phyloP scores from a whole-genome alignment of 1,140 invertebrate species.

The Nebria ingens region DNA sequence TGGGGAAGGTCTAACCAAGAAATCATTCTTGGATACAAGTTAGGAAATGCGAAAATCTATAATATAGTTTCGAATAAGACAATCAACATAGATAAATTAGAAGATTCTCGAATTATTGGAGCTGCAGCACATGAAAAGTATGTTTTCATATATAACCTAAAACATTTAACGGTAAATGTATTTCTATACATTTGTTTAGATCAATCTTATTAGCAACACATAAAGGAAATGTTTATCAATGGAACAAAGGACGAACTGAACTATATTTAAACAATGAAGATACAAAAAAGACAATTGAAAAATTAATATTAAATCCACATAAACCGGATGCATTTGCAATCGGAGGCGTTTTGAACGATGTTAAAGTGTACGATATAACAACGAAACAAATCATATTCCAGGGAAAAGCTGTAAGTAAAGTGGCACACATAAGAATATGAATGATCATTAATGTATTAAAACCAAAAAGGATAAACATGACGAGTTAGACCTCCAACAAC shows the following conservation, averaged over 20 bases:
- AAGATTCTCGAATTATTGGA: slow-evolving; percentile 20
- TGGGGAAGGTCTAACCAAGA: slow-evolving; percentile 38
- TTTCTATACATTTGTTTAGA: slow-evolving; percentile 23
- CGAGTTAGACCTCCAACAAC: slow-evolving; percentile 29
- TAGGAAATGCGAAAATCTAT: slow-evolving; percentile 23
- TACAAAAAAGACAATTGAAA: slow-evolving; percentile 27
- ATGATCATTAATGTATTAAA: slow-evolving; percentile 3
- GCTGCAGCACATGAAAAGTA: slow-evolving; percentile 15
- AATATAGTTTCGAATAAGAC: slow-evolving; percentile 18
- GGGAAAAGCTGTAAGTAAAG: slow-evolving; percentile 49
- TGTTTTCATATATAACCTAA: slow-evolving; percentile 20
- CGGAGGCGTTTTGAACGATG: slow-evolving; percentile 56
- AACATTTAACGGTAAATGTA: slow-evolving; percentile 23
- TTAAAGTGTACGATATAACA: slow-evolving; percentile 63
- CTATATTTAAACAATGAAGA: slow-evolving; percentile 18
- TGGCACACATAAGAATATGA: too few species aligned
- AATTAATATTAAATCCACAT: slow-evolving; percentile 36
- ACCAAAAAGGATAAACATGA: slow-evolving; percentile 23
- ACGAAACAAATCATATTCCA: slow-evolving; percentile 43
- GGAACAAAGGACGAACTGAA: slow-evolving; percentile 29
- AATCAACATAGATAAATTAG: slow-evolving; percentile 17
- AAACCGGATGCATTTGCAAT: slow-evolving; percentile 10
- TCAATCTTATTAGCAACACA: slow-evolving; percentile 43
- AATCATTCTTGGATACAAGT: slow-evolving; percentile 27
- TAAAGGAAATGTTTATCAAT: slow-evolving; percentile 45